Percentiles rank a stretch among this genome's conserved stretches.
Conservation (phyloP, 1,140 invertebrate species). For the Euura lappo region DNA sequence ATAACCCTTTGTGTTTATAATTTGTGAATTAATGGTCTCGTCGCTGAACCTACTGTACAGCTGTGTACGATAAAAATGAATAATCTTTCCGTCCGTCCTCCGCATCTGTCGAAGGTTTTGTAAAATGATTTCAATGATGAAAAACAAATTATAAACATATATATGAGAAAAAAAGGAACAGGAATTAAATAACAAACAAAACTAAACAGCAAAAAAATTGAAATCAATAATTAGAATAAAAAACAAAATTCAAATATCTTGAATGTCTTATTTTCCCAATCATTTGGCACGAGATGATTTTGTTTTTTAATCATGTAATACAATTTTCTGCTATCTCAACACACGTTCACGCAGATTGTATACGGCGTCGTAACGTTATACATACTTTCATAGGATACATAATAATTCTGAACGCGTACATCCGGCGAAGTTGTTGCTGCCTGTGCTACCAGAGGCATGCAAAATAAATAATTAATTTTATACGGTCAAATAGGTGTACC, state of each 20-base stretch:
- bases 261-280: too few relatives aligned
- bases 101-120: background rate
- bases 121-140: background rate
- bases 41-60: background rate
- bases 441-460: background rate
- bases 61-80: background rate
- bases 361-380: background rate
- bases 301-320: too few relatives aligned
- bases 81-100: background rate
- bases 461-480: background rate
- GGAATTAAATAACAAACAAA: too few relatives aligned
- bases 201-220: too few relatives aligned
- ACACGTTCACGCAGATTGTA: too few relatives aligned
- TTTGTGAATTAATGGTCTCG: background rate
- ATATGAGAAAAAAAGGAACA: too few relatives aligned
- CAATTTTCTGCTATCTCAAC: too few relatives aligned
- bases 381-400: background rate
- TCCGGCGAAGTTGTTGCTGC: background rate
- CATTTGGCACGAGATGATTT: too few relatives aligned
- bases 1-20: background rate
- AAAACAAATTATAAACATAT: too few relatives aligned
- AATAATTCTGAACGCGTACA: constrained; percentile 4
- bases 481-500: too few relatives aligned
- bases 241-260: too few relatives aligned
- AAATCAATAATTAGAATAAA: too few relatives aligned